These are phyloP conservation scores for Spilosoma lubricipeda DNA, from an alignment of 2,888 invertebrate genomes.

Conservation along the genomic window DNA sequence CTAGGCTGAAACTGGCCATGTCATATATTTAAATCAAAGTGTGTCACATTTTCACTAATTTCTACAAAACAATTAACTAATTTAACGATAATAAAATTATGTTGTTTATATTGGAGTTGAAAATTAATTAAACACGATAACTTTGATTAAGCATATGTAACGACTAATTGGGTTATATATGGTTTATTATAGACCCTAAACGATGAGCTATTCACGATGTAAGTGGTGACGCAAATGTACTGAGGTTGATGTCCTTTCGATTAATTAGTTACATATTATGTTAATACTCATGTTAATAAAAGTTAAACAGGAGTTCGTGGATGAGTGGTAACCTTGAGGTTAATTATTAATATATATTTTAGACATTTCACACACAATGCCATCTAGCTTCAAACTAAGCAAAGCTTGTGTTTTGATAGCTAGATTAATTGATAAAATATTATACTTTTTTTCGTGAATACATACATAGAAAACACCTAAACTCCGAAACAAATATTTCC, in stretches of 20 bases:
- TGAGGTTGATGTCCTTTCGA: background rate
- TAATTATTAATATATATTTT: too few relatives aligned
- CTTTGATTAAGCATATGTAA: background rate
- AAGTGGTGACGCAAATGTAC: background rate
- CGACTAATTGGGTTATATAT: background rate
- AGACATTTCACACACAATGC: too few relatives aligned
- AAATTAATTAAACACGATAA: background rate
- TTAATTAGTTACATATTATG: background rate
- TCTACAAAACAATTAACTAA: conserved; percentile 1
- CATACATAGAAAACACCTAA: too few relatives aligned
- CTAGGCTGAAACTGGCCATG: too few relatives aligned
- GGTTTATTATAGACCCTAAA: background rate
- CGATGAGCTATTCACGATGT: too few relatives aligned
- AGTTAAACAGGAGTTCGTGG: too few relatives aligned
- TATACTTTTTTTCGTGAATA: too few relatives aligned
- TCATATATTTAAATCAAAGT: background rate
- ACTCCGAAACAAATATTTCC: too few relatives aligned
- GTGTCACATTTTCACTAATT: background rate
- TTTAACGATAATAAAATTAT: background rate
- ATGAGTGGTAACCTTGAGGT: too few relatives aligned
- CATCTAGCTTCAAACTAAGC: too few relatives aligned
- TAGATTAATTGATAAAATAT: too few relatives aligned
- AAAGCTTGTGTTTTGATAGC: too few relatives aligned
- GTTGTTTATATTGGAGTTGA: background rate
- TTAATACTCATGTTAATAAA: background rate